phyloP scores from a whole-genome alignment of 2,888 invertebrate species.

The Chymomyza amoena region DNA sequence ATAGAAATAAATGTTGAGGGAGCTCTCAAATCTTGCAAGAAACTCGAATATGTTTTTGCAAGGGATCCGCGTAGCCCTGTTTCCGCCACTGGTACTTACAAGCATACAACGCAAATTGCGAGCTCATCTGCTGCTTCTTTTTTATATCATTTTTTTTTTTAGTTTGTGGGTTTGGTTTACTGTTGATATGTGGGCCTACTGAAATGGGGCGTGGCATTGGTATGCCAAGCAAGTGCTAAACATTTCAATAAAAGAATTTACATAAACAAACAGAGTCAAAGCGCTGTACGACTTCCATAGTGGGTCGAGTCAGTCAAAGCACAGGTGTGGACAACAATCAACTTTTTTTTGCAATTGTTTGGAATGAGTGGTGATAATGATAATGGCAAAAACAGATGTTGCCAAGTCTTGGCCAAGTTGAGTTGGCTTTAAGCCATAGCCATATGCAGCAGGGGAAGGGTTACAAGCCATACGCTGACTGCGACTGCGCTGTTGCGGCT shows the following conservation, averaged over 20 bases:
- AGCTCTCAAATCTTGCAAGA: no score
- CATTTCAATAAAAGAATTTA: constrained; percentile 36
- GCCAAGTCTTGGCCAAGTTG: background rate
- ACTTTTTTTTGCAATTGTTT: constrained; percentile 32
- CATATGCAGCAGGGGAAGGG: constrained; percentile 8
- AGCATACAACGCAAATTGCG: background rate
- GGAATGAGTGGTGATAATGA: background rate
- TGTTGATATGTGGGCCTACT: constrained; percentile 21
- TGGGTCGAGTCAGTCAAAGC: background rate
- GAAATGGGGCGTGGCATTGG: constrained; percentile 34
- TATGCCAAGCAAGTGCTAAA: background rate
- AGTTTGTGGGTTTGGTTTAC: background rate
- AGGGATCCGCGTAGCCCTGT: no score
- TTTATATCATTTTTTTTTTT: background rate
- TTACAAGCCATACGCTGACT: constrained; percentile 29
- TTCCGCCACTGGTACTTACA: background rate
- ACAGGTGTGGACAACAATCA: constrained; percentile 54
- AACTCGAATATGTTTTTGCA: no score
- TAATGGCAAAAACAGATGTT: constrained; percentile 42
- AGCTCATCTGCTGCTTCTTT: background rate
- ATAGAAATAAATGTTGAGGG: no score
- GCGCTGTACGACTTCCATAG: background rate
- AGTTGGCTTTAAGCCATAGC: background rate
- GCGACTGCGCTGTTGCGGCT: constrained; percentile 14
- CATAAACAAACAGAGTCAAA: constrained; percentile 8